These are phyloP conservation scores for Sigmodon hispidus DNA, from an alignment of 2,113 vertebrate genomes.

Conservation along the genomic window DNA sequence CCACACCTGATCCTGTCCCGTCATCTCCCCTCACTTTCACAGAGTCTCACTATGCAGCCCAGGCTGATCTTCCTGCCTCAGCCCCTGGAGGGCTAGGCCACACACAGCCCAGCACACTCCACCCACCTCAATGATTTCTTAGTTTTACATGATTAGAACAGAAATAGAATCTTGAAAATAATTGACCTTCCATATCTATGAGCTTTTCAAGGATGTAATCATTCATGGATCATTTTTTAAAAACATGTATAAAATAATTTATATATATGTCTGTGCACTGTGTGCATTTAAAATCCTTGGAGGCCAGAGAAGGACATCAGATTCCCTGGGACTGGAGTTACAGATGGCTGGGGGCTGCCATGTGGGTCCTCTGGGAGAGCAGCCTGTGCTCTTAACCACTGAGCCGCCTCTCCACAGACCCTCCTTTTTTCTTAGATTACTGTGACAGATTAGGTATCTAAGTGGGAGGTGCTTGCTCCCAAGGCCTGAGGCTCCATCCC, in stretches of 20 bases:
- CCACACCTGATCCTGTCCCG: neutral
- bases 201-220: neutral
- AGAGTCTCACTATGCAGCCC: neutral
- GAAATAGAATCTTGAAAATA: neutral
- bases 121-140: neutral
- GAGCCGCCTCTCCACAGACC: neutral
- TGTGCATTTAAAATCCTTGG: neutral
- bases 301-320: neutral
- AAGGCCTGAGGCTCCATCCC: neutral
- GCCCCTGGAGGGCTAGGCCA: neutral
- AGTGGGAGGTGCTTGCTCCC: too few relatives aligned
- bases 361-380: neutral
- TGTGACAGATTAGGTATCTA: neutral
- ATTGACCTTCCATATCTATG: neutral
- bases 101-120: neutral
- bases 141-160: neutral
- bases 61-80: neutral
- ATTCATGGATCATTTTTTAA: neutral
- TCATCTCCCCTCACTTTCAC: neutral
- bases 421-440: neutral
- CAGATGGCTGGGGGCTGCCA: neutral
- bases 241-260: neutral
- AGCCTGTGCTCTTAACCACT: neutral
- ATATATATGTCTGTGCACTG: neutral
- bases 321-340: neutral